Evolutionary conservation across 1,140 invertebrate species (phyloP).

Genomic region (Ladona fulva): DNA sequence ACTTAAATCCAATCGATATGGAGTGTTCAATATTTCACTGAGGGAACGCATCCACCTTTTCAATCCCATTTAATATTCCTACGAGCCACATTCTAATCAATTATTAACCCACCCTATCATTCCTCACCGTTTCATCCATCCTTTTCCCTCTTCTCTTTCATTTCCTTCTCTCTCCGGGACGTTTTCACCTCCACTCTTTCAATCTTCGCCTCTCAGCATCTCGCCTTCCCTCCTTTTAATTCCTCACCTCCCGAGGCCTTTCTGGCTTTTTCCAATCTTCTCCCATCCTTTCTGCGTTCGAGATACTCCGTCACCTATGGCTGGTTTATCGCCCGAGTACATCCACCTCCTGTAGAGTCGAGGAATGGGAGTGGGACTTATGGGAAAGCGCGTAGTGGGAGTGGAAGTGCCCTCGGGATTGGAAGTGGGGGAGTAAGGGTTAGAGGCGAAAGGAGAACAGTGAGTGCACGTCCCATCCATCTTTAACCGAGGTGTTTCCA

Average conservation of each 20-base stretch:
- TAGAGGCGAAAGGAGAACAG: neutral
- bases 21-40: too few species aligned
- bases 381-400: neutral
- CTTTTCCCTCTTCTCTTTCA: conserved; percentile 22
- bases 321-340: neutral
- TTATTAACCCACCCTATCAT: neutral
- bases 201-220: conserved; percentile 28
- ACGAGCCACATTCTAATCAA: too few species aligned
- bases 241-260: neutral
- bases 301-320: neutral
- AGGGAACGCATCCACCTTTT: too few species aligned
- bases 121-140: conserved; percentile 18
- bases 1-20: too few species aligned
- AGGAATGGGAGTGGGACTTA: neutral
- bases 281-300: too few species aligned
- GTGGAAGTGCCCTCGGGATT: neutral
- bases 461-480: neutral
- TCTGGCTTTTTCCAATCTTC: neutral
- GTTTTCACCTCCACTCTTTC: conserved; percentile 24
- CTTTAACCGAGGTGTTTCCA: neutral
- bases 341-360: neutral
- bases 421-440: neutral
- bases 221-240: conserved; percentile 23
- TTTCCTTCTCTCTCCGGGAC: too few species aligned
- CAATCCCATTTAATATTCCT: too few species aligned